Base-by-base conservation (phyloP, 2,888 invertebrate species). In the Drosophila neutralis region DNA sequence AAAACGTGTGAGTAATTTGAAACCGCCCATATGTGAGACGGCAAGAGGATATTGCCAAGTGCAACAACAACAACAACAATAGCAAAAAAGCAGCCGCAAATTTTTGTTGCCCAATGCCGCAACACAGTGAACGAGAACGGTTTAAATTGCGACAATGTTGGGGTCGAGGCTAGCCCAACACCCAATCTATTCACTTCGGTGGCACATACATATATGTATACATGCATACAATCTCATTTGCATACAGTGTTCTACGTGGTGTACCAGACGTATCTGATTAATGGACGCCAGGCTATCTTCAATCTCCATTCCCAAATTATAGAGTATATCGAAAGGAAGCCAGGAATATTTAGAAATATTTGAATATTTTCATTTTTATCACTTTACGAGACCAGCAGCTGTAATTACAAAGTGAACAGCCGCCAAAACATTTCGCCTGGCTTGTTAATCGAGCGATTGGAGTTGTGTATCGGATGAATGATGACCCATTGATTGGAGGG, bases 71-170 rank as follows among this genome's bases (percentile, higher is more conserved):
- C 53, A 53, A 35, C 36, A 49, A 13, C n/a, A 31, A 21, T 42
- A 21, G 21, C 42, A 42, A 21, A 24, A 21, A 27, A 49, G 27
- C 27, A 53, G 70, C 35, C 54, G 58, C 60, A 59, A 49, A 11
- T n/a, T 60, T 54, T 64, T 57, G 61, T 49, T 64, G 60, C 63
- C 60, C 59, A 66, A 73, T 63, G 64, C 65, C 78, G n/a, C 78
- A 78, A 57, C 66, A 61, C 53, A 38, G 57, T 38, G 40, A 36
- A 18, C 11, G 31, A 51, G 48, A 63, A 40, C 48, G 71, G 42
- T 24, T 24, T 21, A 60, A 67, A 52, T 73, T 51, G 52, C 69
- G 64, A 78, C 78, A 78, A 73, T 69, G 78, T 81, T 73, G 73
- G 61, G 78, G 78, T 52, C 54, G 31, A 53, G 71, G 65, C 62